These are phyloP conservation scores for Musca vetustissima DNA, from an alignment of 1,140 invertebrate species.

Conservation along the genomic window DNA sequence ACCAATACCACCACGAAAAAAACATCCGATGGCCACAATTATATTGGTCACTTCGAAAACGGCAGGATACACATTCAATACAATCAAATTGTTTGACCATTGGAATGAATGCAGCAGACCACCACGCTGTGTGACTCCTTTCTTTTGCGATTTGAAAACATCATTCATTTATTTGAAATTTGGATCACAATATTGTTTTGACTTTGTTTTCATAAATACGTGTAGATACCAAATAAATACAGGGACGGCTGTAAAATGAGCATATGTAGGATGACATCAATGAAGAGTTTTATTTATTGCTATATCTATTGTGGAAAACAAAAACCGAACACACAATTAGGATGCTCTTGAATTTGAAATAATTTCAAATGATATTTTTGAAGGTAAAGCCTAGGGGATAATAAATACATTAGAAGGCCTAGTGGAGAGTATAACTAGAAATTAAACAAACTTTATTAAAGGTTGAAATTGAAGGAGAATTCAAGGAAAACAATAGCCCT, in stretches of 20 bases:
- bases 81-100: constrained; percentile 3
- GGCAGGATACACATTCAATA: neutral
- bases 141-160: too few species aligned
- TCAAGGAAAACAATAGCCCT: too few species aligned
- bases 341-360: neutral
- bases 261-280: constrained; percentile 19
- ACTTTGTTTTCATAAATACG: too few species aligned
- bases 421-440: too few species aligned
- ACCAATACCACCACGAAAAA: constrained; percentile 1
- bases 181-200: too few species aligned
- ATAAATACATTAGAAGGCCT: too few species aligned
- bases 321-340: constrained; percentile 22
- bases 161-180: too few species aligned
- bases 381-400: too few species aligned
- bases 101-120: neutral
- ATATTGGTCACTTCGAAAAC: constrained; percentile 1
- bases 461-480: too few species aligned
- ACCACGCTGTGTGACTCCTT: neutral
- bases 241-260: constrained; percentile 14
- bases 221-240: too few species aligned
- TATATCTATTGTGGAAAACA: neutral
- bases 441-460: too few species aligned
- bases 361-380: too few species aligned
- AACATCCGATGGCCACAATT: neutral
- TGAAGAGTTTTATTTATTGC: constrained; percentile 14